Base-by-base conservation (phyloP, 2,888 invertebrate genomes). In the Dryomyza anilis region DNA sequence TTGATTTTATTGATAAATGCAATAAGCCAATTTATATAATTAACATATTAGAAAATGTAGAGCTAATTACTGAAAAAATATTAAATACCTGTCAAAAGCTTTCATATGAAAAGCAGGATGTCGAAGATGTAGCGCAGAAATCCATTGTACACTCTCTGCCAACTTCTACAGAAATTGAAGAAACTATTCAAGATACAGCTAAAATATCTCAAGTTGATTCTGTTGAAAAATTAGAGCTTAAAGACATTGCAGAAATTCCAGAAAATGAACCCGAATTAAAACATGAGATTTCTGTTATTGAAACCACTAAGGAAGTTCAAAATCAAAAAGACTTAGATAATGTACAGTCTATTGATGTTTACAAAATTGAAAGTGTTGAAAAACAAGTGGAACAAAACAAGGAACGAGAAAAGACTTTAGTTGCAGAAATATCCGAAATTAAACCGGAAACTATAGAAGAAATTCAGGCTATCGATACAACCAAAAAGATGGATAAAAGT, bases 1-100 rank as follows among this genome's bases (percentile, higher is more conserved):
- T 74, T 55, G 76, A 77, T 19, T 71, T 66, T 4, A 73, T 77
- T 36, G 77, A 76, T 45, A 71, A 71, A 8, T 66, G 62, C 21
- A 48, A 72, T 45, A 67, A 2, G 67, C 67, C 16, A 63, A 69
- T 53, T 60, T 52, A 4, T 23, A 70, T 1, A 63, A 63, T 72
- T 7, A 64, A 62, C 23, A 55, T 75, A 21, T 72, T 68, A 27
- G 69, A 72, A 36, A 52, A 71, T 27, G 36, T 66, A 36, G 27
- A 48, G 5, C 19, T 43, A 1, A n/a, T 68, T 7, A 68, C 66
- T n/a, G 12, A 25, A 6, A 50, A 25, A 7, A 57, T 66, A 10
- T 12, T 33, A 21, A 50, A 16, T 2, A 30, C 30, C 6, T 55
- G 46, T 43, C 8, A 12, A 10, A 12, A 29, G 12, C 21, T 57